Evolutionary conservation across 92 coral and sea anemone species (phyloP).

Genomic region (Blastomussa wellsi): DNA sequence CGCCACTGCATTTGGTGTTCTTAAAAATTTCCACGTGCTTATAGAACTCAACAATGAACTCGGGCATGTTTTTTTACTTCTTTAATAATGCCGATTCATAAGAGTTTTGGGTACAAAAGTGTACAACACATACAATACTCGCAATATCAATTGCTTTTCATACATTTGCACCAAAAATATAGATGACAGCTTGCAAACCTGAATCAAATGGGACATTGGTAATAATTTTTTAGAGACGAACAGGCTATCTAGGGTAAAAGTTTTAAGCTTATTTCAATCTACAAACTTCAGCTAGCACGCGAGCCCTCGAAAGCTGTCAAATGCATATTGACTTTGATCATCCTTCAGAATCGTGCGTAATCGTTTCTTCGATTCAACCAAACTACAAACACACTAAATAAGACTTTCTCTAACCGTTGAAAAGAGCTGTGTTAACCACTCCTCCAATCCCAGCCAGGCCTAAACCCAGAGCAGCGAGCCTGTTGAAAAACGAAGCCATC

Average conservation of each 20-base stretch:
- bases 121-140: not conserved
- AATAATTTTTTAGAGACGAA: not conserved
- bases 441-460: slow-evolving; percentile 98
- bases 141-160: not conserved
- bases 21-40: no score
- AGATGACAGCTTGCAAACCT: not conserved
- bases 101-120: not conserved
- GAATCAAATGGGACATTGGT: not conserved
- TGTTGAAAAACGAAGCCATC: slow-evolving; percentile 95
- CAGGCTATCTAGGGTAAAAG: not conserved
- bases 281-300: not conserved
- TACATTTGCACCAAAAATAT: not conserved
- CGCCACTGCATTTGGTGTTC: no score
- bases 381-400: not conserved
- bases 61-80: no score
- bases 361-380: not conserved
- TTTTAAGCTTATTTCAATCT: not conserved
- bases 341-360: no score
- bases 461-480: slow-evolving; percentile 81
- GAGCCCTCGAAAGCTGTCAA: not conserved
- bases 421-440: slow-evolving; percentile 93
- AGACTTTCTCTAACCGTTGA: slow-evolving; percentile 74
- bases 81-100: no score
- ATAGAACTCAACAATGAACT: no score
- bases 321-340: not conserved